phyloP scores from a whole-genome alignment of 2,888 invertebrate genomes.

The Blera fallax region DNA sequence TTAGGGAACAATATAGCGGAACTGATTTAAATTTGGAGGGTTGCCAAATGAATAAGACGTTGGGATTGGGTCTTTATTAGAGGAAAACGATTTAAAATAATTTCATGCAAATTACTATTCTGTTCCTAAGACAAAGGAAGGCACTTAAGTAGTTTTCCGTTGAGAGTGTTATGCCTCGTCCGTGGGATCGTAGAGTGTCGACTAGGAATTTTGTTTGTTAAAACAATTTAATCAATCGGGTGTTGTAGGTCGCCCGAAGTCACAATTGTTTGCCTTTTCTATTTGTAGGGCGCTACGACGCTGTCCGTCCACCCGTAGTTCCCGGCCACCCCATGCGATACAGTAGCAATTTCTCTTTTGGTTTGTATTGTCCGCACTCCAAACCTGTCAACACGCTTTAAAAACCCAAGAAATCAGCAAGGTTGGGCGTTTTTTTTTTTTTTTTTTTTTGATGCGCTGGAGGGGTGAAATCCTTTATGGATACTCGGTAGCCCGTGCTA shows the following conservation, averaged over 20 bases:
- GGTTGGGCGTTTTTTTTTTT: too few species aligned
- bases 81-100: constrained; percentile 21
- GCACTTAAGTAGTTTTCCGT: not conserved
- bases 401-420: too few species aligned
- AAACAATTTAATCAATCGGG: not conserved
- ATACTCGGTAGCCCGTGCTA: too few species aligned
- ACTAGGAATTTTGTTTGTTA: not conserved
- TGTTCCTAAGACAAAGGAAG: not conserved
- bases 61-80: constrained; percentile 28
- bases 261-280: not conserved
- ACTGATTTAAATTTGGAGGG: constrained; percentile 25
- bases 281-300: too few species aligned
- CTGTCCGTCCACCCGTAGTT: too few species aligned
- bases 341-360: too few species aligned
- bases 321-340: too few species aligned
- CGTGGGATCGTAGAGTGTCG: not conserved
- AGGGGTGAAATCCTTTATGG: too few species aligned
- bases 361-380: too few species aligned
- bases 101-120: constrained; percentile 13
- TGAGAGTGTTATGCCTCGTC: not conserved
- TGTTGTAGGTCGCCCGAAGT: not conserved
- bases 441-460: too few species aligned
- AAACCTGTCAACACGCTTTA: too few species aligned
- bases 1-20: constrained; percentile 5
- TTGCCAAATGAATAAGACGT: constrained; percentile 39